These are phyloP conservation scores for Eunapius fragilis DNA, from an alignment of 37 sponge, comb jelly and placozoan species.

Conservation along the genomic window DNA sequence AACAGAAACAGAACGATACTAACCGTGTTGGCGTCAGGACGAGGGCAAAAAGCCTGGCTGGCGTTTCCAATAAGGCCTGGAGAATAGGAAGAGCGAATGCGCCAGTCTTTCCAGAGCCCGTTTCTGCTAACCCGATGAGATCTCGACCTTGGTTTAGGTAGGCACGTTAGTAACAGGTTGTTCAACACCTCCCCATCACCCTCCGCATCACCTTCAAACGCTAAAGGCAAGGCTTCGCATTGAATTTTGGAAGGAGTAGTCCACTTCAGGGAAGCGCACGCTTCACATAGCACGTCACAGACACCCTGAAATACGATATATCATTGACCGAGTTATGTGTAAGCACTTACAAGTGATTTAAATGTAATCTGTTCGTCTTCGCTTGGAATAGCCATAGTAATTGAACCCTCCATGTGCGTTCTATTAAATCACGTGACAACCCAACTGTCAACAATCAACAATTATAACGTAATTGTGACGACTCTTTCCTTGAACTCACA, in stretches of 20 bases:
- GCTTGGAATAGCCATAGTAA: neutral
- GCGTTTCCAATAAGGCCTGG: constrained; percentile 88
- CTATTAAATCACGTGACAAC: neutral
- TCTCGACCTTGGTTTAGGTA: constrained; percentile 63
- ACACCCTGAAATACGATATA: constrained; percentile 70
- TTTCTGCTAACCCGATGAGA: constrained; percentile 97
- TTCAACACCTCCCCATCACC: neutral
- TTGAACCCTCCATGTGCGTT: neutral
- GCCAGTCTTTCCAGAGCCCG: constrained; percentile 97
- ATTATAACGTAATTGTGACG: too few species aligned
- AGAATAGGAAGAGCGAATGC: constrained; percentile 96
- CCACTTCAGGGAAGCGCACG: constrained; percentile 87
- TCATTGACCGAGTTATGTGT: neutral
- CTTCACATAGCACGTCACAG: constrained; percentile 88
- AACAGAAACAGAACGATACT: neutral
- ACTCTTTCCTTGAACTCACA: too few species aligned
- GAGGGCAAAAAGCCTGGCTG: constrained; percentile 91
- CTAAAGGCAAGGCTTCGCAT: constrained; percentile 89
- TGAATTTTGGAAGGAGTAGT: constrained; percentile 91
- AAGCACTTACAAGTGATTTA: constrained; percentile 48
- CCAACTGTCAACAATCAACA: too few species aligned
- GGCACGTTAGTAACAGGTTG: neutral
- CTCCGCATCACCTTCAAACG: constrained; percentile 67
- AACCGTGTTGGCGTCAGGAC: constrained; percentile 96
- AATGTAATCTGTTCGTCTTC: constrained; percentile 15